Evolutionary conservation across 2,797 vertebrate genomes (phyloP).

Genomic region (Ara ararauna): DNA sequence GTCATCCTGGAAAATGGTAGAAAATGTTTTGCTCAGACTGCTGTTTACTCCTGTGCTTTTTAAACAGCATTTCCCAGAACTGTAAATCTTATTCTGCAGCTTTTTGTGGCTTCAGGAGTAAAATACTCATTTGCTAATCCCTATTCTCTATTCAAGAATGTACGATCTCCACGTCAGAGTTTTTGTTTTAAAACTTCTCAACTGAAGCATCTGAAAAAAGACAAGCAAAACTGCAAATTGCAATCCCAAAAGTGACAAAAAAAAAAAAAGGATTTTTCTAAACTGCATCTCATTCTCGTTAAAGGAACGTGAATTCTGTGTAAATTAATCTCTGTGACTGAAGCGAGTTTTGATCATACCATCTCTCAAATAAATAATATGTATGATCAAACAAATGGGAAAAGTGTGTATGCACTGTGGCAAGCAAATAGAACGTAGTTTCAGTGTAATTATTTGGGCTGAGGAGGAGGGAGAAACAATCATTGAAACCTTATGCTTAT

Average conservation of each 20-base stretch:
- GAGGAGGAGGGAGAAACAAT: background rate
- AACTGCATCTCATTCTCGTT: background rate
- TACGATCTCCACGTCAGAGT: background rate
- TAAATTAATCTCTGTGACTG: conserved; percentile 8
- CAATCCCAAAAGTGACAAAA: background rate
- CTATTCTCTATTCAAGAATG: background rate
- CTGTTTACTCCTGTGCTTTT: background rate
- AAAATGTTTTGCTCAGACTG: background rate
- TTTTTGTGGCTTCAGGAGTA: background rate
- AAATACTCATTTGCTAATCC: background rate
- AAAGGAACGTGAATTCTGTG: background rate
- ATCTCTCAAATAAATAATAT: conserved; percentile 45
- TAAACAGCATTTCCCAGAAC: background rate
- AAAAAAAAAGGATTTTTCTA: background rate
- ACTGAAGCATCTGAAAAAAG: background rate
- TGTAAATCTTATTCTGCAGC: background rate
- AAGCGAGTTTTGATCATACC: conserved; percentile 33
- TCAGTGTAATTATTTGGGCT: conserved; percentile 18
- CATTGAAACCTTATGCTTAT: conserved; percentile 55
- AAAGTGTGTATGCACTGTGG: conserved; percentile 1
- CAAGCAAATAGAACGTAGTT: conserved; percentile 33
- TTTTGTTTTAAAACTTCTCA: background rate
- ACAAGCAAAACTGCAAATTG: background rate
- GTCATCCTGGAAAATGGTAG: background rate
- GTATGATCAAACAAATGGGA: conserved; percentile 18